Base-by-base conservation (phyloP, 2,113 vertebrate genomes). In the Cochlearius cochlearius region DNA sequence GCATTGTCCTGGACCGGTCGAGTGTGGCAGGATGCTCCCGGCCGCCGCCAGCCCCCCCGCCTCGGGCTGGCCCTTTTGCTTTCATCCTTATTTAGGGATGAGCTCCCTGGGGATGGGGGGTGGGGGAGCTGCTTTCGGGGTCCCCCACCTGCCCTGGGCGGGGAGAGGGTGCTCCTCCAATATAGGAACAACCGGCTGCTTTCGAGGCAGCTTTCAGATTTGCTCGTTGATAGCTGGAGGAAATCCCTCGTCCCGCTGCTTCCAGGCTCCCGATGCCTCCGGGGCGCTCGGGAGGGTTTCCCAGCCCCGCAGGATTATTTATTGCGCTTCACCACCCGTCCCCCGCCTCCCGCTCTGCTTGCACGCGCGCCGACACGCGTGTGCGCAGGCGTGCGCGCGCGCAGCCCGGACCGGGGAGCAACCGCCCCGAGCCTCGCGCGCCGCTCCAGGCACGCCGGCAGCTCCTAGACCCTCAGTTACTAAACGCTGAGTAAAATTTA, bases 21-120 rank as follows among this genome's bases (percentile, higher is more conserved):
- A 95, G 92, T 92, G 95, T 97, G 90, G 90, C 45, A 34, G 88
- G 92, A 92, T 96, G 92, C 90, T 96, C 90, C 88, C 59, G 84
- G 84, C 86, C 2, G 2, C 71, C 5, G 3, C 87, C 77, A 41
- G 23, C 12, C 11, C 19, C 27, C 29, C 63, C 11, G 0, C 27
- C 67, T 75, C 0, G 2, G 32, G n/a, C 53, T n/a, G 60, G 20
- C 71, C 62, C 53, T 67, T 79, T 34, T 77, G 43, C 41, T 85
- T 59, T 74, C 73, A 25, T 39, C 55, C 45, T 5, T 15, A 11
- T n/a, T 38, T 77, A 29, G 86, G 64, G 69, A 74, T 87, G 55
- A 85, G 47, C 56, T 86, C 36, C 56, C 69, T 21, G 45, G 55
- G 72, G 29, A 71, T 1, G 1, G 12, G 4, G 4, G 11, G 7